phyloP scores from a whole-genome alignment of 2,888 invertebrate genomes.

The Zaprionus lineosus region DNA sequence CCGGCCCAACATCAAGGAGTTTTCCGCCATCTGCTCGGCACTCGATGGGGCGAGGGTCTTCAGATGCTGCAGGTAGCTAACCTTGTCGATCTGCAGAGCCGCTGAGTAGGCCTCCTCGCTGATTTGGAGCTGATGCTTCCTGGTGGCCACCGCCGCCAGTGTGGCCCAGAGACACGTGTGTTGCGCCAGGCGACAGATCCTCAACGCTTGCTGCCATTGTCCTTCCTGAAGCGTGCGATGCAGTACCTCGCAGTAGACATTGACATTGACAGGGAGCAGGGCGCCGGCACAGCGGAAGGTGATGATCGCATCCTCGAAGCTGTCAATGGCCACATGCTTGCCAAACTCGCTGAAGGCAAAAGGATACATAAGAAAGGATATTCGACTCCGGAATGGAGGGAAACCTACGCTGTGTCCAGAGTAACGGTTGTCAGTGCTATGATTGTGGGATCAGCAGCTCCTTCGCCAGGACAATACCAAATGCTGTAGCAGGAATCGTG shows the following conservation, averaged over 20 bases:
- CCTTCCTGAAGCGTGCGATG: conserved; percentile 88
- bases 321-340: conserved; percentile 90
- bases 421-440: conserved; percentile 86
- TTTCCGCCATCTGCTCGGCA: conserved; percentile 83
- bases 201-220: conserved; percentile 92
- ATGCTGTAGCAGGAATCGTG: conserved; percentile 90
- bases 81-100: conserved; percentile 93
- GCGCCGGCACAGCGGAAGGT: conserved; percentile 95
- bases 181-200: conserved; percentile 86
- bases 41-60: conserved; percentile 85
- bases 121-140: conserved; percentile 91
- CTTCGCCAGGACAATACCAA: conserved; percentile 91
- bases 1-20: conserved; percentile 81
- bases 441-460: conserved; percentile 88
- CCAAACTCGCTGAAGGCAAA: conserved; percentile 89
- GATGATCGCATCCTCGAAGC: conserved; percentile 92
- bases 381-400: not conserved
- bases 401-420: conserved; percentile 83
- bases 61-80: conserved; percentile 91
- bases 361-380: not conserved
- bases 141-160: conserved; percentile 94
- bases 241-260: conserved; percentile 83
- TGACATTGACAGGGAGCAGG: conserved; percentile 84
- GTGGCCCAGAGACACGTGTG: conserved; percentile 94
- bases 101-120: conserved; percentile 98